Conservation (phyloP, 2,113 vertebrate genomes). For the Heloderma charlesbogerti region DNA sequence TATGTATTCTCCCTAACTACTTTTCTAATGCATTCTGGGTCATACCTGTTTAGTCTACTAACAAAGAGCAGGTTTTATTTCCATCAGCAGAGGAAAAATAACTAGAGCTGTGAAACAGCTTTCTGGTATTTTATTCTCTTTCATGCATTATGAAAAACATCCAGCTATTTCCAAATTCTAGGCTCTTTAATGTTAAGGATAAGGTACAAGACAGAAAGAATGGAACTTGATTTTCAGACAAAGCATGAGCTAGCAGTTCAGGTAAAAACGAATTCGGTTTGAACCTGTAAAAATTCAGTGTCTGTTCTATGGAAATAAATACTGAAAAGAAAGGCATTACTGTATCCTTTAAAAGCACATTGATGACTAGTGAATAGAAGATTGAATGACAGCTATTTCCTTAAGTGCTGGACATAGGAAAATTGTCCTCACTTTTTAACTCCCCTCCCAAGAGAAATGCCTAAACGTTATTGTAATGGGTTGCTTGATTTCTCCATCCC, state of each 20-base stretch:
- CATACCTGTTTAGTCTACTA: conserved; percentile 25
- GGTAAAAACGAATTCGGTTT: not conserved
- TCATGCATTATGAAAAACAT: conserved; percentile 19
- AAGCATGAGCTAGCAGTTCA: not conserved
- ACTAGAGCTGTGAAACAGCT: not conserved
- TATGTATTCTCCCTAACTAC: not conserved
- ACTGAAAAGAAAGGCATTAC: not conserved
- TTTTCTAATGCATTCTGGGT: conserved; percentile 18
- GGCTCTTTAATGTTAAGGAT: conserved; percentile 13
- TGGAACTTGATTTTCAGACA: conserved; percentile 12
- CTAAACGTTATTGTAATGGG: not conserved
- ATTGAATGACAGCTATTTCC: not conserved
- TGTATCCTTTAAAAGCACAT: not conserved
- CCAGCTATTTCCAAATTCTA: conserved; percentile 14
- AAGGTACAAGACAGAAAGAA: conserved; percentile 17
- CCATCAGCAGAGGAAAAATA: not conserved
- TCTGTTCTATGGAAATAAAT: conserved; percentile 23
- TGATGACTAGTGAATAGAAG: not conserved
- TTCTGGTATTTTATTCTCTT: conserved; percentile 1
- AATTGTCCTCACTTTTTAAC: not conserved
- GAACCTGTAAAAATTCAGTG: not conserved
- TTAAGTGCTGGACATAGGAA: conserved; percentile 1
- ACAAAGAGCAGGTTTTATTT: conserved; percentile 4
- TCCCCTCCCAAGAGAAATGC: not conserved
- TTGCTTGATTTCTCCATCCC: not conserved